Conservation (phyloP, 2,797 vertebrate genomes). For the Brachyrhaphis roseni region DNA sequence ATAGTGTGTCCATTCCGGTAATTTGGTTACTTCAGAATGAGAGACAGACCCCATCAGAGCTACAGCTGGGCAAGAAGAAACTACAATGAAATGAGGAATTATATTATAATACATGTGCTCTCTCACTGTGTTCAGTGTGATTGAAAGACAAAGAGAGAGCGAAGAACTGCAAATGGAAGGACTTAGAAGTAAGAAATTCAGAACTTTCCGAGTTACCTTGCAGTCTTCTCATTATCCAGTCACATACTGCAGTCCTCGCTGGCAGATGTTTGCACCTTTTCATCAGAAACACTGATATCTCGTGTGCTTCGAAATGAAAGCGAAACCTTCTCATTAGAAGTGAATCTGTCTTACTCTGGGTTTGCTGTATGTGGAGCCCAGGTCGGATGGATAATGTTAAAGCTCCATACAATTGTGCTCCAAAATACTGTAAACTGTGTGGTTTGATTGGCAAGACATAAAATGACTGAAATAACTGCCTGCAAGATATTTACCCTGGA, state of each 20-base stretch:
- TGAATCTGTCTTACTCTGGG: neutral
- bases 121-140: constrained; percentile 44
- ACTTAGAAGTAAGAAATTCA: constrained; percentile 36
- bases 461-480: neutral
- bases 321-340: neutral
- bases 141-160: constrained; percentile 54
- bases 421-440: neutral
- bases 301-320: neutral
- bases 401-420: neutral
- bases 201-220: constrained; percentile 44
- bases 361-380: neutral
- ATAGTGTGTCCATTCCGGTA: constrained; percentile 59
- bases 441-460: neutral
- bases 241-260: constrained; percentile 6
- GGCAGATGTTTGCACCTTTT: constrained; percentile 4
- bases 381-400: neutral
- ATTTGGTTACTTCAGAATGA: constrained; percentile 68
- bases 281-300: neutral
- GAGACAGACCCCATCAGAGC: constrained; percentile 46
- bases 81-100: constrained; percentile 63
- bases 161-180: constrained; percentile 36
- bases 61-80: constrained; percentile 40
- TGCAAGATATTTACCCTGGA: neutral
- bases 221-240: constrained; percentile 32
- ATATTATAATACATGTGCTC: constrained; percentile 58